Evolutionary conservation across 2,113 vertebrate genomes (phyloP).

Genomic region (Arothron firmamentum): DNA sequence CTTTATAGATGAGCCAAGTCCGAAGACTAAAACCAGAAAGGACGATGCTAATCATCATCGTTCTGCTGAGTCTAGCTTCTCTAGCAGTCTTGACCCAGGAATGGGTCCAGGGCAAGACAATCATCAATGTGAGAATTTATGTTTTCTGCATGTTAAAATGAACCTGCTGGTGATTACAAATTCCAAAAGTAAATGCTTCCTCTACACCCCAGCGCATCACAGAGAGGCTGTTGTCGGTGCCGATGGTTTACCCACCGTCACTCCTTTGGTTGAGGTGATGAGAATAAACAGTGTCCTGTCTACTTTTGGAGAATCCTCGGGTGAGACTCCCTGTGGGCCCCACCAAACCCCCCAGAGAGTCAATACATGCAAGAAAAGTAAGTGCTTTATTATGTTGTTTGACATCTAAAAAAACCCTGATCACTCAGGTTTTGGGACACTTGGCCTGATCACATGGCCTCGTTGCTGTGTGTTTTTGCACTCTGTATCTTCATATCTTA

Average conservation of each 20-base stretch:
- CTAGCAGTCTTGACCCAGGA: constrained; percentile 11
- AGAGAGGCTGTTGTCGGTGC: constrained; percentile 1
- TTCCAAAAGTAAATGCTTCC: not conserved
- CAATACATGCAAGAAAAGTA: constrained; percentile 51
- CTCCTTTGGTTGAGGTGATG: constrained; percentile 62
- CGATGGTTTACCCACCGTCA: constrained; percentile 38
- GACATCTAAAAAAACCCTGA: not conserved
- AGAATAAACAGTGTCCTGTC: constrained; percentile 57
- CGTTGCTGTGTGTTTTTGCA: not conserved
- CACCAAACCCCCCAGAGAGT: constrained; percentile 29
- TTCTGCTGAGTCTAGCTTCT: constrained; percentile 17
- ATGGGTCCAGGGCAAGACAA: constrained; percentile 10
- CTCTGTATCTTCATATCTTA: not conserved
- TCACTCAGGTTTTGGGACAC: too few relatives aligned
- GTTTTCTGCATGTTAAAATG: too few relatives aligned
- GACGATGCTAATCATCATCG: constrained; percentile 1
- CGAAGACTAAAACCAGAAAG: constrained; percentile 6
- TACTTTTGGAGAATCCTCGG: constrained; percentile 42
- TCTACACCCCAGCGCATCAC: constrained; percentile 23
- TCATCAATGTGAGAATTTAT: not conserved
- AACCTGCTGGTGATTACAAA: too few relatives aligned
- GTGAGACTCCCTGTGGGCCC: constrained; percentile 17
- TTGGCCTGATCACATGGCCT: not conserved
- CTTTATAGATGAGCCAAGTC: constrained; percentile 31
- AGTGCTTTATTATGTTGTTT: not conserved